Conservation (phyloP, 35 echinoderm and acorn worm genomes). For the Patiria miniata region DNA sequence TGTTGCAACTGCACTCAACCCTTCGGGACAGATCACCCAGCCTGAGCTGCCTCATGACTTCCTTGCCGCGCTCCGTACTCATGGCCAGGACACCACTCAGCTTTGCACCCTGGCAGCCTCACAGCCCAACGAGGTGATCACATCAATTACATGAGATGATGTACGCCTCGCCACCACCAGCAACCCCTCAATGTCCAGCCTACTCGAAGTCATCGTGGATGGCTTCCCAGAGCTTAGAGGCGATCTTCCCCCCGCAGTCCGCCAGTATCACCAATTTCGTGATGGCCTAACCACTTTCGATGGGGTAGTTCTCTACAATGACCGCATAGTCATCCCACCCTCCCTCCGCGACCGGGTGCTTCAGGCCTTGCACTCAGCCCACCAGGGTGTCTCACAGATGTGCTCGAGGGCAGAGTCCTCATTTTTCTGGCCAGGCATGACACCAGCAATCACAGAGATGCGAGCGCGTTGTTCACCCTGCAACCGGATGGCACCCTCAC, state of each 20-base stretch:
- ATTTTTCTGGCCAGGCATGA: constrained; percentile 51
- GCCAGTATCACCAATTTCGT: constrained; percentile 43
- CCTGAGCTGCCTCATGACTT: background rate
- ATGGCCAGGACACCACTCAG: background rate
- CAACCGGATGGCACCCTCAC: constrained; percentile 45
- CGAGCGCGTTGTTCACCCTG: constrained; percentile 28
- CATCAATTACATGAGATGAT: constrained; percentile 27
- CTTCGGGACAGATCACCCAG: background rate
- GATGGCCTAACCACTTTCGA: constrained; percentile 44
- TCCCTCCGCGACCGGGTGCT: constrained; percentile 49
- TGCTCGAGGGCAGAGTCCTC: constrained; percentile 16
- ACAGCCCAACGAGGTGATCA: background rate
- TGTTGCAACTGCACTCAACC: constrained; percentile 15
- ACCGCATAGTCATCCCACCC: constrained; percentile 54
- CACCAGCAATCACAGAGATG: constrained; percentile 5
- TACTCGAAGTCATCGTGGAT: constrained; percentile 30
- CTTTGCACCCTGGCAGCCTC: background rate
- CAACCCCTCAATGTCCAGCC: constrained; percentile 19
- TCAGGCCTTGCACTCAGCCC: constrained; percentile 45
- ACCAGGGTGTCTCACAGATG: constrained; percentile 48
- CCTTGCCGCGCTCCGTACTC: background rate
- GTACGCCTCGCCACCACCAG: constrained; percentile 36
- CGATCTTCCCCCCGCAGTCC: constrained; percentile 34
- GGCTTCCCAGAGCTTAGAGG: constrained; percentile 22
- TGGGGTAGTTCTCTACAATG: constrained; percentile 47